A percentile compares a stretch with the other conserved stretches of the same genome.
phyloP scores from a whole-genome alignment of 2,797 vertebrate genomes.

The Bradypodion pumilum region DNA sequence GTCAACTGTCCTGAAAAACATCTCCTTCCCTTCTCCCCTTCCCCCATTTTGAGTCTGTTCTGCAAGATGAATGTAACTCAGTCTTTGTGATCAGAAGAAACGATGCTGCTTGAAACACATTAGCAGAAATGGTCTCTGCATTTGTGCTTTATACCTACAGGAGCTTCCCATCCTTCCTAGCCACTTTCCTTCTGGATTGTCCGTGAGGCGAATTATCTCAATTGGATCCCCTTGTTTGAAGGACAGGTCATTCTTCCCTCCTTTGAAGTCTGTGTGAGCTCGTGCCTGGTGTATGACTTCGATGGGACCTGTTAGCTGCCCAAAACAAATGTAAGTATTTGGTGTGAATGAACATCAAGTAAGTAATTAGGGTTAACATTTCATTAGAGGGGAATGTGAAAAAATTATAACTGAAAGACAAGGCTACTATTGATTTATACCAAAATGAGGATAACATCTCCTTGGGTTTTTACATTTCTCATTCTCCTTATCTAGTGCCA shows the following conservation, averaged over 20 bases:
- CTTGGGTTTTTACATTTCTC: background rate
- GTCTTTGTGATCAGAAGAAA: background rate
- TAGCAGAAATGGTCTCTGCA: background rate
- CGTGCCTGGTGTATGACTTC: conserved; percentile 83
- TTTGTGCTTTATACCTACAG: conserved; percentile 77
- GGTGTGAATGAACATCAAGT: background rate
- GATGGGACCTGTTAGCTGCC: conserved; percentile 81
- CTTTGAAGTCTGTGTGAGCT: conserved; percentile 78
- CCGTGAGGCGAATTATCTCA: conserved; percentile 87
- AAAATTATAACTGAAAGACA: background rate
- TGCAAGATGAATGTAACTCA: too few relatives aligned
- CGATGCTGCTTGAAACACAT: background rate
- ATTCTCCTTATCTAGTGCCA: too few relatives aligned
- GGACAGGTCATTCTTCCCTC: conserved; percentile 84
- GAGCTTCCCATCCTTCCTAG: conserved; percentile 84
- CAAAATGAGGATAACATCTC: background rate
- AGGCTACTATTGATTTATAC: background rate
- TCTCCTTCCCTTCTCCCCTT: too few relatives aligned
- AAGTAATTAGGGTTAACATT: background rate
- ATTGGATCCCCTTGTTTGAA: conserved; percentile 85
- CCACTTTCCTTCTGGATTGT: conserved; percentile 93
- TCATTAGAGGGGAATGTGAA: background rate
- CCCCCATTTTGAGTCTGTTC: too few relatives aligned
- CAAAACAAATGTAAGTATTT: background rate
- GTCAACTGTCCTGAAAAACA: too few relatives aligned